phyloP scores from a whole-genome alignment of 1,140 invertebrate species.

The Papilio glaucus region DNA sequence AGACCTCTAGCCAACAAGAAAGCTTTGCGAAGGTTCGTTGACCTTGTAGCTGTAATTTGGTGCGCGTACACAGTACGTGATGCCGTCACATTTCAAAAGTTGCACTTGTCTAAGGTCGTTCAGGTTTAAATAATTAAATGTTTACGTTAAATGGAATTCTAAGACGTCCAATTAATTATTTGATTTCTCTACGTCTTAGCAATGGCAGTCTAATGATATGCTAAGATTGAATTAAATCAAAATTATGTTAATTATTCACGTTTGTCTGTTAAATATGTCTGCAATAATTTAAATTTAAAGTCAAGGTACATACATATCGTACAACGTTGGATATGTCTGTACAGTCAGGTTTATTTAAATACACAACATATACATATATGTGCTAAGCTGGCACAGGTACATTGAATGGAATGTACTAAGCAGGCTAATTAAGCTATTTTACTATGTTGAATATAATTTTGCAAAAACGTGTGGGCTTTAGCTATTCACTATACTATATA shows the following conservation, averaged over 20 bases:
- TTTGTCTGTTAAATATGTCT: too few relatives aligned
- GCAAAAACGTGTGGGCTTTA: not conserved
- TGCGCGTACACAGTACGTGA: not conserved
- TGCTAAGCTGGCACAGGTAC: too few relatives aligned
- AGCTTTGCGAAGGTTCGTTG: not conserved
- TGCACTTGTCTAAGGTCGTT: not conserved
- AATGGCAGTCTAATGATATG: not conserved
- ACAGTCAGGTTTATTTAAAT: not conserved
- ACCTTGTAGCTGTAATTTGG: conserved; percentile 1
- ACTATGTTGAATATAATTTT: not conserved
- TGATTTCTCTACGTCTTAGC: not conserved
- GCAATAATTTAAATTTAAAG: not conserved
- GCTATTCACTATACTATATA: too few relatives aligned
- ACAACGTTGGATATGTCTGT: not conserved
- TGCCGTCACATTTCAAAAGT: not conserved
- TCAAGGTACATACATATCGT: not conserved
- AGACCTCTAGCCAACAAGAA: too few relatives aligned
- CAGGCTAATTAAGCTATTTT: not conserved
- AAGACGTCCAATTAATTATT: not conserved
- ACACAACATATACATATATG: not conserved
- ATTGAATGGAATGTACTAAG: not conserved
- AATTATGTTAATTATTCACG: not conserved
- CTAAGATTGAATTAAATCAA: not conserved
- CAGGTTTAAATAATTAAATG: conserved; percentile 11
- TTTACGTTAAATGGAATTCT: not conserved